These are phyloP conservation scores for Arctopsyche grandis DNA, from an alignment of 1,140 invertebrate genomes.

Conservation along the genomic window DNA sequence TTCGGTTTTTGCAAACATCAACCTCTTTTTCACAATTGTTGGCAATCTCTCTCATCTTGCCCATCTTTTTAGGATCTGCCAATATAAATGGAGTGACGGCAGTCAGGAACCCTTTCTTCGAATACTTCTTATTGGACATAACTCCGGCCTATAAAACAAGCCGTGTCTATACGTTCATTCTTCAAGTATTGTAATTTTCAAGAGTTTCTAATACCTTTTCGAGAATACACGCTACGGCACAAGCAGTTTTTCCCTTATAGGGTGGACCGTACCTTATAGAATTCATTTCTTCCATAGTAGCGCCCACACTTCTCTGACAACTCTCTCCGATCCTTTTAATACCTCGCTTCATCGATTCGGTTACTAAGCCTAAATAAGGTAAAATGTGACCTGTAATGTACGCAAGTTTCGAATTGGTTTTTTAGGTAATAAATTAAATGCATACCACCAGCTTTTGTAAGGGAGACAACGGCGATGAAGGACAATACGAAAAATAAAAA, in stretches of 20 bases:
- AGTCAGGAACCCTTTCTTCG: conserved; percentile 48
- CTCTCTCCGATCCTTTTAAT: conserved; percentile 44
- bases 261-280: conserved; percentile 46
- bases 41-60: conserved; percentile 45
- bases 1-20: neutral
- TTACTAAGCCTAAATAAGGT: conserved; percentile 34
- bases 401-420: too few species aligned
- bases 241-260: conserved; percentile 49
- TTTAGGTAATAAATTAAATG: too few species aligned
- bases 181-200: neutral
- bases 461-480: too few species aligned
- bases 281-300: conserved; percentile 51
- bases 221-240: conserved; percentile 50
- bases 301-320: conserved; percentile 49
- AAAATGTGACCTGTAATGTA: conserved; percentile 15
- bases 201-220: conserved; percentile 47
- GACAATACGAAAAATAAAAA: too few species aligned
- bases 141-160: conserved; percentile 46
- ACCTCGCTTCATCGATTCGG: conserved; percentile 50
- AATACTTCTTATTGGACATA: conserved; percentile 50
- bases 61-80: conserved; percentile 44
- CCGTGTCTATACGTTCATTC: too few species aligned
- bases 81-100: conserved; percentile 49
- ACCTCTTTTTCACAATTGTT: conserved; percentile 51
- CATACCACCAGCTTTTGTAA: too few species aligned